Conservation (phyloP, 2,797 vertebrate genomes). For the Tapirus indicus region DNA sequence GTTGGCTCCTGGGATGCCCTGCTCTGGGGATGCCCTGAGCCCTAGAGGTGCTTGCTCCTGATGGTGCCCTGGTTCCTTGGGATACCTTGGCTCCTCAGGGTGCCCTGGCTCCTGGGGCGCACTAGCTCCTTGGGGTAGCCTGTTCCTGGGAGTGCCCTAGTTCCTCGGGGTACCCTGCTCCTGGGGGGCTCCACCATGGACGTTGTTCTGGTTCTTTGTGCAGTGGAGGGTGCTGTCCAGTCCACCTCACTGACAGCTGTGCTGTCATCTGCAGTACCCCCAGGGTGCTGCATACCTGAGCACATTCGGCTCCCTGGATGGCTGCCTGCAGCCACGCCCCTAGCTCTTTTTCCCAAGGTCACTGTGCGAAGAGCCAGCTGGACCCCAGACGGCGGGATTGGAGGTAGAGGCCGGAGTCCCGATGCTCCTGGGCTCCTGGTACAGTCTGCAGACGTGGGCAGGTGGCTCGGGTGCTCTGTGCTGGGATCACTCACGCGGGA, state of each 20-base stretch:
- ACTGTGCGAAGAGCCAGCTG: neutral
- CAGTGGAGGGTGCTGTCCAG: rapidly evolving
- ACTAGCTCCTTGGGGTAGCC: too few relatives aligned
- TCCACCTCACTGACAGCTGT: too few relatives aligned
- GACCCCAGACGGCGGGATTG: rapidly evolving
- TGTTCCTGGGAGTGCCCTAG: too few relatives aligned
- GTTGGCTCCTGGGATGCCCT: too few relatives aligned
- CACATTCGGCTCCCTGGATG: neutral
- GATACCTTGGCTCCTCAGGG: too few relatives aligned
- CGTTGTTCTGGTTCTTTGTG: neutral
- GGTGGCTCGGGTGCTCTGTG: neutral
- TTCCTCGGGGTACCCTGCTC: neutral
- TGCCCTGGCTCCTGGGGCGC: too few relatives aligned
- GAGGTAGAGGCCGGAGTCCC: neutral
- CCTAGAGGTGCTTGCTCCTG: too few relatives aligned
- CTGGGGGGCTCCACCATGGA: rapidly evolving
- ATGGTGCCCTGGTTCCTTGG: too few relatives aligned
- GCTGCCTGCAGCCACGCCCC: rapidly evolving
- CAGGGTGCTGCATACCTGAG: rapidly evolving
- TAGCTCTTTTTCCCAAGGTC: rapidly evolving
- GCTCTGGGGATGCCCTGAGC: too few relatives aligned
- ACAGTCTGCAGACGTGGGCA: rapidly evolving
- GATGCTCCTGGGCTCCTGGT: rapidly evolving
- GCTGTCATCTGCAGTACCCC: rapidly evolving
- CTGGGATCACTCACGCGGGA: rapidly evolving